Base-by-base conservation (phyloP, 2,113 vertebrate species). In the Anarhynchus alexandrinus region DNA sequence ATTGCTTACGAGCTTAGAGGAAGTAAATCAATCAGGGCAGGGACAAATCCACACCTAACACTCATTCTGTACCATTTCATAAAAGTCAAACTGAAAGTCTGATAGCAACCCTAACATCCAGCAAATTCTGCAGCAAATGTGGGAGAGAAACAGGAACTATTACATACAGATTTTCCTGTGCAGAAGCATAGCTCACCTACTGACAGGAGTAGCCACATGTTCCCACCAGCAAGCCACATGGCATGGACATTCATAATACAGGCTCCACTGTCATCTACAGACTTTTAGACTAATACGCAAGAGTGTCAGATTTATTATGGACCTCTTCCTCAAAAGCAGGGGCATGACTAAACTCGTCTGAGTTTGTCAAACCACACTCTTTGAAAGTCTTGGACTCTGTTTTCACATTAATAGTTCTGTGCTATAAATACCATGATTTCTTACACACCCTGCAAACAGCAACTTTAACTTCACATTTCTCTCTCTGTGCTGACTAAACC, bases 1-100 rank as follows among this genome's bases (percentile, higher is more conserved):
- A 1, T 40, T 0, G 0, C 25, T 45, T 0, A 1, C 6, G 74
- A 84, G 77, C 65, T 84, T 69, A 42, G 73, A 71, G 42, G 22
- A 86, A 62, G 38, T 10, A 66, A 73, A 86, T 65, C 69, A 25
- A 16, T 16, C 61, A 43, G 57, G 62, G 34, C 59, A 59, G 52
- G 78, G 77, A 54, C 12, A 6, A 54, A n/a, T 5, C 45, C 80
- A 71, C 80, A 64, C 12, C 51, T 64, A 55, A 45, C 8, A 4
- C 38, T 71, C 43, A 32, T 2, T 6, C 20, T 16, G 26, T 13
- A 57, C 0, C 0, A 45, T 3, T 7, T 51, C 51, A 78, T 49
- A 49, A 23, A 72, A 90, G n/a, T 21, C 67, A 76, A 59, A 45
- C 16, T 26, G 12, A 38, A 74, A 57, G 36, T 3, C 45, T 73